Evolutionary conservation across 2,797 vertebrate species (phyloP).

Genomic region (Masticophis lateralis): DNA sequence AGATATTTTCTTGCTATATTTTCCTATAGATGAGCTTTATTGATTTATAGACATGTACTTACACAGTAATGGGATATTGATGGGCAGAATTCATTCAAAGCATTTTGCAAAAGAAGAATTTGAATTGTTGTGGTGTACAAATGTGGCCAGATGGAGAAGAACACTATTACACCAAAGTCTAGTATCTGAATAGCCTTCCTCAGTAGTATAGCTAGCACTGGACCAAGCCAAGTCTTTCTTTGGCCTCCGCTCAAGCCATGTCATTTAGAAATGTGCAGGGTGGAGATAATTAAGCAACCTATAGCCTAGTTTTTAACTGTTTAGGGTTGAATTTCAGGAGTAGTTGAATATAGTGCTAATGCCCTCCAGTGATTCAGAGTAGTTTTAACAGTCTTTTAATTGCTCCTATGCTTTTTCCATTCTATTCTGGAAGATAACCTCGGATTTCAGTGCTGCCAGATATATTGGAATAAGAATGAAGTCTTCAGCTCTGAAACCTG

Average conservation of each 20-base stretch:
- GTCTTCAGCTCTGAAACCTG: constrained; percentile 11
- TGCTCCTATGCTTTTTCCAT: constrained; percentile 8
- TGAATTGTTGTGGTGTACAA: not conserved
- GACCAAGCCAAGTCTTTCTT: not conserved
- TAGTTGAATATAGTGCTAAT: constrained; percentile 3
- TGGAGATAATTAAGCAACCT: constrained; percentile 26
- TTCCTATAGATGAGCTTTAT: not conserved
- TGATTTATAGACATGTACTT: not conserved
- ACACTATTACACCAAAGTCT: not conserved
- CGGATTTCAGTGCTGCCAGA: constrained; percentile 24
- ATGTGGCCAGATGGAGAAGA: not conserved
- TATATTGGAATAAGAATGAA: not conserved
- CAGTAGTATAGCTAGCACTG: not conserved
- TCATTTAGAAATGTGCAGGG: constrained; percentile 1
- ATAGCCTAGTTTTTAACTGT: constrained; percentile 21
- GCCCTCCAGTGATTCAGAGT: constrained; percentile 2
- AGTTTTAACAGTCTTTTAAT: constrained; percentile 27
- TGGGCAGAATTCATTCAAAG: not conserved
- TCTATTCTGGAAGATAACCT: constrained; percentile 26
- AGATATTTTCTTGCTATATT: not conserved
- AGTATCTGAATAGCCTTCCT: not conserved
- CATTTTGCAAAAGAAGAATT: not conserved
- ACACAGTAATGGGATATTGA: not conserved
- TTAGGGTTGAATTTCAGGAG: not conserved
- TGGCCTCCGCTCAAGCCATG: constrained; percentile 10